Conservation (phyloP, 2,888 invertebrate genomes). For the Electrophaes corylata region DNA sequence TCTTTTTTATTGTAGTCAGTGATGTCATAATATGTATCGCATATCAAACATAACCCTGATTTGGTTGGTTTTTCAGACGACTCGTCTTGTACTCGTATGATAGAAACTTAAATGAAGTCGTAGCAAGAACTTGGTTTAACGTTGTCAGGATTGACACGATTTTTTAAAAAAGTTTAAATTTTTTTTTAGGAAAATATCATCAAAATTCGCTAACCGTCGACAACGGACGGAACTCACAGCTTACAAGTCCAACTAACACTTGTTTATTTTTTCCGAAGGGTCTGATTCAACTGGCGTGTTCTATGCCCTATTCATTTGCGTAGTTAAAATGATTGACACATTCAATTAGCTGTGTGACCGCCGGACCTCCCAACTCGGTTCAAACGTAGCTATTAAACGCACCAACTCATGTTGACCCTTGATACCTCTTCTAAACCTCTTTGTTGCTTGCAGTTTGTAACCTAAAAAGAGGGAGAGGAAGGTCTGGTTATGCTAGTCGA, state of each 20-base stretch:
- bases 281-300: slow-evolving; percentile 60
- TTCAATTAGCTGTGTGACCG: slow-evolving; percentile 89
- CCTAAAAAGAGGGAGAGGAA: slow-evolving; percentile 33
- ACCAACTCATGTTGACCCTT: slow-evolving; percentile 54
- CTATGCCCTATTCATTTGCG: slow-evolving; percentile 83
- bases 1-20: too few species aligned
- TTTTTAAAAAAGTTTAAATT: too few species aligned
- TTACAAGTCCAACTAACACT: slow-evolving; percentile 1
- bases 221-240: not conserved
- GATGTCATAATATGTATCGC: too few species aligned
- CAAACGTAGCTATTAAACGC: slow-evolving; percentile 52
- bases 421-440: slow-evolving; percentile 4
- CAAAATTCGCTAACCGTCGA: not conserved
- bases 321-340: slow-evolving; percentile 92
- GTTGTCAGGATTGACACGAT: too few species aligned
- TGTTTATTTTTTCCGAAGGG: slow-evolving; percentile 41
- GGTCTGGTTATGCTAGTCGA: slow-evolving; percentile 52
- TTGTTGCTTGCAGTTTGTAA: slow-evolving; percentile 5
- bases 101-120: too few species aligned
- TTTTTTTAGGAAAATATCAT: too few species aligned
- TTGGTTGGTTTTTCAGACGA: too few species aligned
- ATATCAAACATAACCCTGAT: too few species aligned
- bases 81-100: too few species aligned
- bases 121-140: too few species aligned
- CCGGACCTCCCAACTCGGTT: slow-evolving; percentile 82